These are phyloP conservation scores for Malurus alboscapulatus DNA, from an alignment of 2,113 vertebrate genomes.

Conservation along the genomic window DNA sequence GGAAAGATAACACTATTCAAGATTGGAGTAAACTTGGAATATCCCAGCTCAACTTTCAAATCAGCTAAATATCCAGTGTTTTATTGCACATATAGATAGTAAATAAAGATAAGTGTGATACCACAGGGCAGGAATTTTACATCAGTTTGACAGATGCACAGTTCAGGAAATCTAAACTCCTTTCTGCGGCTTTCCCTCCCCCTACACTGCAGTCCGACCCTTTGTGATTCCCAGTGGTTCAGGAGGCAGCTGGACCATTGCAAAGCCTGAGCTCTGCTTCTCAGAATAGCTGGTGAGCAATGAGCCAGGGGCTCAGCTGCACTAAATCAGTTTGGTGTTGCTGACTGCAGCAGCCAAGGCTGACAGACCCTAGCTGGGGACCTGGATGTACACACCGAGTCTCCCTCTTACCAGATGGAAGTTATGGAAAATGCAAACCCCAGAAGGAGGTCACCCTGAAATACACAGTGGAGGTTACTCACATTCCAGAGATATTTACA, in stretches of 20 bases:
- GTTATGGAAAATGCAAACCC: not conserved
- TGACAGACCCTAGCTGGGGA: not conserved
- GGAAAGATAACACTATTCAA: not conserved
- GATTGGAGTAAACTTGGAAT: not conserved
- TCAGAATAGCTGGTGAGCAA: not conserved
- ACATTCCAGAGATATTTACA: conserved; percentile 36
- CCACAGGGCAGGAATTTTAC: not conserved
- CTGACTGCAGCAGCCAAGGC: not conserved
- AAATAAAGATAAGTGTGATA: not conserved
- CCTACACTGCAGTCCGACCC: not conserved
- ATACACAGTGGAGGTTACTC: not conserved
- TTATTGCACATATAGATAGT: not conserved
- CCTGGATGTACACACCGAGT: fast-evolving
- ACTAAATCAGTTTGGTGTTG: not conserved
- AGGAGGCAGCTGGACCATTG: not conserved
- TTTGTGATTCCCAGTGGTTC: not conserved
- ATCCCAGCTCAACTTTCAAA: not conserved
- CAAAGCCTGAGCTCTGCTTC: not conserved
- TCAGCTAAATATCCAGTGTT: not conserved
- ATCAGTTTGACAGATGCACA: not conserved
- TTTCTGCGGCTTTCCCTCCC: not conserved
- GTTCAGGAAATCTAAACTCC: not conserved
- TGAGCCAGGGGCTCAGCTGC: not conserved
- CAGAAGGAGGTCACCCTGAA: not conserved
- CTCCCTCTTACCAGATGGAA: not conserved